Base-by-base conservation (phyloP, 1,140 invertebrate genomes). In the Chymomyza costata region DNA sequence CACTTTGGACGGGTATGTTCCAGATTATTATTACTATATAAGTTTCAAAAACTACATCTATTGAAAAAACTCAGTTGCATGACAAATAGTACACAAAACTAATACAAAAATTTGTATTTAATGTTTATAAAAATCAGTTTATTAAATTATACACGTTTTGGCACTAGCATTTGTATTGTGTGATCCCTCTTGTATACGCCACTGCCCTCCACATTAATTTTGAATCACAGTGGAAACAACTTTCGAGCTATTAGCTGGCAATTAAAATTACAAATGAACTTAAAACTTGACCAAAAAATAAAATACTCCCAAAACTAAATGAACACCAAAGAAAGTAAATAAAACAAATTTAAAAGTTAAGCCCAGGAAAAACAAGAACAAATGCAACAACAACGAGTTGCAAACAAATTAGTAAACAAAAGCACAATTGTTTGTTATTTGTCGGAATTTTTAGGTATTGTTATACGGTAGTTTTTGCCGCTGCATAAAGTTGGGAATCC, bases 191-290 rank as follows among this genome's bases (percentile, higher is more conserved):
- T n/a, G n/a, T n/a, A n/a, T n/a, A n/a, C n/a, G n/a, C n/a, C n/a
- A n/a, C n/a, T n/a, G n/a, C n/a, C n/a, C n/a, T n/a, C n/a, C n/a
- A n/a, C n/a, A n/a, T n/a, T n/a, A n/a, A n/a, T n/a, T n/a, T n/a
- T n/a, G n/a, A n/a, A 25, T 8, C 21, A 25, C 21, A 28, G 30
- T 25, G 39, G 56, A 78, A 65, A 70, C 58, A 78, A 71, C 73
- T 78, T 78, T 78, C 71, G 51, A 49, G 54, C 66, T 78, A 78
- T 78, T 78, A 71, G 73, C 53, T 54, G 67, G 51, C 73, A 78
- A 80, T 78, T 78, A 78, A 80, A 78, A 80, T 73, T 66, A 73
- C 57, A 80, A 71, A 71, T 71, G 71, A 78, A 78, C 71, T 78
- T 80, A 80, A 62, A 78, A 78, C 71, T 57, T 35, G 13, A 16